Base-by-base conservation (phyloP, 2,888 invertebrate species). In the Cremastinae sp. region DNA sequence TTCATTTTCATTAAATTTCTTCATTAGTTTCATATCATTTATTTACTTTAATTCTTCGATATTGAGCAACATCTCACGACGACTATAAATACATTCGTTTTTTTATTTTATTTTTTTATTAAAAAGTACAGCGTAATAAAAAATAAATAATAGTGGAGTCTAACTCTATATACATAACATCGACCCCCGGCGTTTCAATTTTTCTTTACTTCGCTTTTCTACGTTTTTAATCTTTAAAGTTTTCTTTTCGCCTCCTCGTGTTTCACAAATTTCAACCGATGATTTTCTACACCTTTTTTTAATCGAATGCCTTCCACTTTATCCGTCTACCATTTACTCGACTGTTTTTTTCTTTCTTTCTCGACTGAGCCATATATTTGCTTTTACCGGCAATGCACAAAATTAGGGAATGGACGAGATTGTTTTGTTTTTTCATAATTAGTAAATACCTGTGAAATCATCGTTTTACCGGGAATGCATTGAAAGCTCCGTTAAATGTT, bases 101-200 rank as follows among this genome's bases (percentile, higher is more conserved):
- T 81, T 75, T 58, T 74, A 78, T 78, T 78, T 80, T 80, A 76
- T 78, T 81, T 75, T 58, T 74, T 78, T 78, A 79, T 80, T 80
- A 76, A 81, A 65, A 80, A 75, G 66, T 81, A 80, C 72, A 81
- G 78, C 78, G 82, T 83, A 80, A 82, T 82, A 83, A 81, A 83
- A 81, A 84, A 86, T 86, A 85, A 86, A 85, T 85, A 85, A 85
- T 82, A 79, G 72, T 78, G 79, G 80, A 82, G 79, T 80, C 73
- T 81, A 83, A 80, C 76, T 82, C 81, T 85, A 84, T 86, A 68
- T 83, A 84, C 84, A 85, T 79, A 81, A 73, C 72, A 79, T 81
- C 72, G 72, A 82, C 78, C 79, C 79, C 76, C 81, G 75, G 79
- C 75, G 43, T 72, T 65, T 64, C 39, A 49, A 39, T 51, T 65